These are phyloP conservation scores for Mactromeris polynyma DNA, from an alignment of 2,888 invertebrate genomes.

Conservation along the genomic window DNA sequence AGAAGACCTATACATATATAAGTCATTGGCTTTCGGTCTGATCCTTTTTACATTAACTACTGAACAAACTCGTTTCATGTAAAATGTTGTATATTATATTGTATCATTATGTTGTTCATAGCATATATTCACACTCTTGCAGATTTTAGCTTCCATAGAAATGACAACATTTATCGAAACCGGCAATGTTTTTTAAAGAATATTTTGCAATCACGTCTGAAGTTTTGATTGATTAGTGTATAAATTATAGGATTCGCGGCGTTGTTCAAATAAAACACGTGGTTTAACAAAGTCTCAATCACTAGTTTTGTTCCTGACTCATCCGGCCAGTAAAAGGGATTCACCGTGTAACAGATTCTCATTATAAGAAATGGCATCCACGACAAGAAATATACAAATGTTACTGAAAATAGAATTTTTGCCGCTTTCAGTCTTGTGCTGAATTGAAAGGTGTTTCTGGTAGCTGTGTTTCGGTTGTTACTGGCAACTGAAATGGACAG, in stretches of 20 bases:
- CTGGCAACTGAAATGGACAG: not conserved
- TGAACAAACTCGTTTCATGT: no score
- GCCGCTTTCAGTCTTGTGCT: slow-evolving; percentile 66
- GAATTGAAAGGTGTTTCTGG: slow-evolving; percentile 7
- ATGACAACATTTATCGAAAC: not conserved
- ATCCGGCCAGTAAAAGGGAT: slow-evolving; percentile 25
- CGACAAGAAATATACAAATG: slow-evolving; percentile 68
- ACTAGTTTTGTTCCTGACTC: slow-evolving; percentile 40
- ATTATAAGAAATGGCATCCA: slow-evolving; percentile 72
- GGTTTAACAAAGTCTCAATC: slow-evolving; percentile 53
- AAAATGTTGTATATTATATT: no score
- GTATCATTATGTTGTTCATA: no score
- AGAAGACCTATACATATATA: no score
- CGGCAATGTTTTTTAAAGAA: slow-evolving; percentile 34
- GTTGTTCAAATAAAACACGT: slow-evolving; percentile 72
- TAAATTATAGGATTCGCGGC: slow-evolving; percentile 72
- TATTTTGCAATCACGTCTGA: slow-evolving; percentile 60
- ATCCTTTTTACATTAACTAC: no score
- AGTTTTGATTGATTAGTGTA: slow-evolving; percentile 64
- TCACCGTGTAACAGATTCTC: slow-evolving; percentile 34
- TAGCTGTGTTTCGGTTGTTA: not conserved
- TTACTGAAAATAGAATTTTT: slow-evolving; percentile 72
- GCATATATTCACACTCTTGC: no score
- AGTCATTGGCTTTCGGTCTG: no score
- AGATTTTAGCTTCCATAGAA: no score